Evolutionary conservation across 2,797 vertebrate species (phyloP), one percentile per base, ranked within the genome.

Genomic region (Tokudaia muenninki): DNA sequence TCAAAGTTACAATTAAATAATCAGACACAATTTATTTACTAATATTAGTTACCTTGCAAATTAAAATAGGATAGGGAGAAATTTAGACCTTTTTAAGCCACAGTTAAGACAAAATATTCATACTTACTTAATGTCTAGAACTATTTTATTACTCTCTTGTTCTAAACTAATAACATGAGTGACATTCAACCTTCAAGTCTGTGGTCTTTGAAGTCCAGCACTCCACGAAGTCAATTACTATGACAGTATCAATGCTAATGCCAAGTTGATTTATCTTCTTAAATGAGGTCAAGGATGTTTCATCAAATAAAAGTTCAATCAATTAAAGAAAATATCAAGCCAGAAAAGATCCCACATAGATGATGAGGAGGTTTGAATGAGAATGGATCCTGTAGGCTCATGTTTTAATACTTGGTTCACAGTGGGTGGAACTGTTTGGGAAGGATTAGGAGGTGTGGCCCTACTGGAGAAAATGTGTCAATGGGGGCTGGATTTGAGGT

Each of bases 151-250:
- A 91, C 88, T 61, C 61, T 37, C 0, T 34, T 7, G 26, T 84
- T 81, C 82, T 17, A 92, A 97, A 65, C 44, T 57, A 88, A 55
- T 94, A 80, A 92, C 55, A 55, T 21, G 59, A 63, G 44, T 90
- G 19, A 92, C 31, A 88, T 34, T 82, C 90, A 93, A 92, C 63
- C 87, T 34, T 80, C 90, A 93, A 86, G 94, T 95, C 67, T 97
- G 92, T 82, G 82, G 29, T 82, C 22, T n/a, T 59, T 82, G 22
- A 82, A 82, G 77, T 50, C 86, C 9, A 87, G n/a, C 9, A 16
- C 55, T 75, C 55, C 57, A 94, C 92, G 96, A 95, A 91, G 90
- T 91, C 95, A 97, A 80, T 96, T 94, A 82, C 63, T 92, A 72
- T 59, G 77, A 72, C 59, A 17, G 44, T 94, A 22, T 83, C 96